Evolutionary conservation across 1,140 invertebrate species (phyloP).

Genomic region (Cydia strobilella): DNA sequence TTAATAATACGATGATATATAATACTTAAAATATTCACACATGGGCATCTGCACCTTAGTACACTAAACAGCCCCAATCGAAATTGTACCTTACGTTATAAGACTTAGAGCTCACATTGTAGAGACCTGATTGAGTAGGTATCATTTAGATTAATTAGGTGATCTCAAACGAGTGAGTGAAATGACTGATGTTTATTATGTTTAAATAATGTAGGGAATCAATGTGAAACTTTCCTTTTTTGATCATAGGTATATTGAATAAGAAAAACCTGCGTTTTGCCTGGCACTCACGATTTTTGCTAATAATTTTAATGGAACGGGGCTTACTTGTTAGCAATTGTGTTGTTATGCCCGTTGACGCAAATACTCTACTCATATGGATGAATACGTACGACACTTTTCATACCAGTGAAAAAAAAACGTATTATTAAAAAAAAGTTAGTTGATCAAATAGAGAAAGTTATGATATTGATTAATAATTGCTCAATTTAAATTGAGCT

Average conservation of each 20-base stretch:
- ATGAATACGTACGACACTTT: background rate
- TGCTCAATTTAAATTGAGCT: background rate
- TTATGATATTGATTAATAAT: background rate
- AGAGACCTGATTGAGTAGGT: background rate
- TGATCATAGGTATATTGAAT: background rate
- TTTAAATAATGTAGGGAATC: slow-evolving; percentile 11
- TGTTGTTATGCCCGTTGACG: too few relatives aligned
- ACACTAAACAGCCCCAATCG: slow-evolving; percentile 1
- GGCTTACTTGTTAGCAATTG: too few relatives aligned
- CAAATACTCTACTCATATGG: too few relatives aligned
- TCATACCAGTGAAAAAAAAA: background rate
- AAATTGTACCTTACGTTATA: slow-evolving; percentile 6
- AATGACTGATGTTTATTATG: slow-evolving; percentile 29
- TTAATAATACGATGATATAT: background rate
- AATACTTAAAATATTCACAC: background rate
- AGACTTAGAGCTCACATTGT: slow-evolving; percentile 15
- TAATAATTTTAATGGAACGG: too few relatives aligned
- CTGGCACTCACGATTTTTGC: too few relatives aligned
- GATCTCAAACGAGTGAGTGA: slow-evolving; percentile 29
- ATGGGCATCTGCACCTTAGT: background rate
- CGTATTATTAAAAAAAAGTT: background rate
- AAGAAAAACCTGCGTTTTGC: background rate
- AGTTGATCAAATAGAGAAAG: slow-evolving; percentile 2
- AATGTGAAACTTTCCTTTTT: slow-evolving; percentile 7
- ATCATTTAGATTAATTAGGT: slow-evolving; percentile 15